These are phyloP conservation scores for Heloderma charlesbogerti DNA, from an alignment of 2,113 vertebrate genomes.

Conservation along the genomic window DNA sequence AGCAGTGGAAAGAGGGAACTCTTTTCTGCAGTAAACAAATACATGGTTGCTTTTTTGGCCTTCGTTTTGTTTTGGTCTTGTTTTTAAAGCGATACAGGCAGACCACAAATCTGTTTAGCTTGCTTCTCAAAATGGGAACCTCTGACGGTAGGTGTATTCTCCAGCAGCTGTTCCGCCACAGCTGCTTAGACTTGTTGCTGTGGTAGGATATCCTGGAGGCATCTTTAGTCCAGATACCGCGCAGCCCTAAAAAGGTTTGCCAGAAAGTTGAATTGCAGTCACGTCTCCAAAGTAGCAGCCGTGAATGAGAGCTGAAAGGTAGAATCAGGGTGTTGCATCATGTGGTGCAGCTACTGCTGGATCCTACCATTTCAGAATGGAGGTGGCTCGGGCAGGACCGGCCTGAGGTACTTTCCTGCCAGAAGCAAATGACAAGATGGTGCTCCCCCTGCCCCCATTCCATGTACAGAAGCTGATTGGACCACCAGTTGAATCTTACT, in stretches of 20 bases:
- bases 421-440: no score
- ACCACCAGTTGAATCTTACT: no score
- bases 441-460: no score
- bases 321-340: not conserved
- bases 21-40: not conserved
- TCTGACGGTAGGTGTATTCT: not conserved
- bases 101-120: not conserved
- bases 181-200: not conserved
- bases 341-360: not conserved
- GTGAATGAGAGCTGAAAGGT: not conserved
- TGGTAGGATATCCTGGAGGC: not conserved
- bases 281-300: not conserved
- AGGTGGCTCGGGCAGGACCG: not conserved
- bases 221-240: not conserved
- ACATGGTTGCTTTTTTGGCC: not conserved
- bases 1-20: accelerated
- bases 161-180: not conserved
- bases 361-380: not conserved
- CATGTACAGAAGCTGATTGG: no score
- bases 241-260: not conserved
- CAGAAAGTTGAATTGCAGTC: not conserved
- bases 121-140: no score
- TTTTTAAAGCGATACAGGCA: not conserved
- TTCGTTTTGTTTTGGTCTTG: not conserved
- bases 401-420: no score